Evolutionary conservation across 2,888 invertebrate species (phyloP), one percentile per base, ranked within the genome.

Genomic region (Chelonus formosanus): DNA sequence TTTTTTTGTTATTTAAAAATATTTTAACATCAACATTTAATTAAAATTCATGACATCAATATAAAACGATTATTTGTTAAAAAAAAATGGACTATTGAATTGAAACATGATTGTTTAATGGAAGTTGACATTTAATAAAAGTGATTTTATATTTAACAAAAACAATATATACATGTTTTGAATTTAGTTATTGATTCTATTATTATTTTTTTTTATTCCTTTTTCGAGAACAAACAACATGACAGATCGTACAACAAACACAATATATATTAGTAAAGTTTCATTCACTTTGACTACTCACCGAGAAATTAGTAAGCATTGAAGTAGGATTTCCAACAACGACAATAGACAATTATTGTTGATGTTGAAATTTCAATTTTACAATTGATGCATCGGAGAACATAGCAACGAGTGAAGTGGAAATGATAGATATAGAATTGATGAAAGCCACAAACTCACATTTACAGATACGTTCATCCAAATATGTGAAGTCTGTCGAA

Each of bases 341-440:
- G 79, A 78, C 79, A 79, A 77, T 75, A 71, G 76, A 76, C 57
- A 77, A 77, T 77, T 78, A 77, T 76, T 75, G 77, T 78, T 79
- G 73, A 76, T 75, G 75, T 75, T 76, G 76, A 78, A 80, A 80
- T 80, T 79, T 76, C 76, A 78, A 79, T 78, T 78, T 79, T 73
- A 76, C 79, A 76, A 81, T 80, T 79, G 81, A 79, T 75, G 80
- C 75, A 74, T 71, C 74, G 72, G 69, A 71, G 71, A 71, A 71
- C 72, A 71, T 73, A 63, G 57, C 62, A 65, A 63, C 54, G 64
- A 63, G 47, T 62, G 55, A 48, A 44, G 61, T 53, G 63, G 66
- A 53, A 52, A 59, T 70, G 69, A 61, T 48, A 20, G 45, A 61
- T 45, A 54, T 57, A 67, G 58, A 67, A 53, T 45, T 59, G 45